Percentiles rank a stretch among this genome's conserved stretches.
phyloP scores from a whole-genome alignment of 2,888 invertebrate genomes.

The Lithosia quadra region DNA sequence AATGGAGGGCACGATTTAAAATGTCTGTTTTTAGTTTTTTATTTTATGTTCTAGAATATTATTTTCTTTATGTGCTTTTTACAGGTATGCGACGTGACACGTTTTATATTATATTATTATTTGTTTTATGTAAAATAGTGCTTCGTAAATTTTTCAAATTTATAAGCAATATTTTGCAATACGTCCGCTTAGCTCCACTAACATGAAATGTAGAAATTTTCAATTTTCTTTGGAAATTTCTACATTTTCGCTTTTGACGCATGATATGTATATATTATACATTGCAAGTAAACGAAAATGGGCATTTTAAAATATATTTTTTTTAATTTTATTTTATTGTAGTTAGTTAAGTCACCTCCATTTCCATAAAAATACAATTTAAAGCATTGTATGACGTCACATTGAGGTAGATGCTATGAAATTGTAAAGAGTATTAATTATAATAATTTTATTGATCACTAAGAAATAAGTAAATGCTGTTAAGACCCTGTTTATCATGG shows the following conservation, averaged over 20 bases:
- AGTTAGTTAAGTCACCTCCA: conserved; percentile 73
- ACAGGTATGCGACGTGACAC: conserved; percentile 32
- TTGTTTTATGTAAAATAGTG: conserved; percentile 55
- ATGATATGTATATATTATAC: conserved; percentile 54
- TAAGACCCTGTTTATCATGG: neutral
- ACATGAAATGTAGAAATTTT: conserved; percentile 68
- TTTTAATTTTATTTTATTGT: conserved; percentile 34
- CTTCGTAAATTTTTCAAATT: conserved; percentile 34
- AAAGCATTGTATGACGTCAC: conserved; percentile 24
- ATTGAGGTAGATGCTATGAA: conserved; percentile 31
- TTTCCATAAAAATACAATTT: conserved; percentile 72
- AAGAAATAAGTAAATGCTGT: neutral
- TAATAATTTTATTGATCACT: neutral
- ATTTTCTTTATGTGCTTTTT: conserved; percentile 42
- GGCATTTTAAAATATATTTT: conserved; percentile 82
- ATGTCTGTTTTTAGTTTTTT: conserved; percentile 72
- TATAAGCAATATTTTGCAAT: conserved; percentile 47
- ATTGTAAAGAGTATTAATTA: neutral
- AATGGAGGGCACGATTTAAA: conserved; percentile 81
- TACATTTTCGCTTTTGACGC: conserved; percentile 64
- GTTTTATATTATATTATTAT: conserved; percentile 43
- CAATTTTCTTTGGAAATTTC: conserved; percentile 68
- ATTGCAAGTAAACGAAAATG: conserved; percentile 74
- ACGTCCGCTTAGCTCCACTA: conserved; percentile 68
- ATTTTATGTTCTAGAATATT: conserved; percentile 49